Evolutionary conservation across 2,888 invertebrate species (phyloP).

Genomic region (Chrysodeixis includens): DNA sequence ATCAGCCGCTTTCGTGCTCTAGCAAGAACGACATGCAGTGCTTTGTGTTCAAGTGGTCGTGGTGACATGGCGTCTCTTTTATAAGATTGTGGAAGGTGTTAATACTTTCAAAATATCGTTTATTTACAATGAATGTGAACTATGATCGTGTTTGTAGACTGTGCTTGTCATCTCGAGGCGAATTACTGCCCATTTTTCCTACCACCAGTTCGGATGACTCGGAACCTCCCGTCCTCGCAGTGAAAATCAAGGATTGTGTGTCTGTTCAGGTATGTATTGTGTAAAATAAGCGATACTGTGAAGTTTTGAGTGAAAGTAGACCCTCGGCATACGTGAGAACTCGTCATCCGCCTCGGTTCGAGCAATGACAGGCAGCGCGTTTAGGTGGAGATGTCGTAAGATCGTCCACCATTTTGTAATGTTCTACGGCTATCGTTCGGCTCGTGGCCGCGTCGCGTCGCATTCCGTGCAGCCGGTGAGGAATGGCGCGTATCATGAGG

Average conservation of each 20-base stretch:
- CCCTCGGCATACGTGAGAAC: constrained; percentile 86
- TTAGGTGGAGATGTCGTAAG: constrained; percentile 90
- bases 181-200: constrained; percentile 90
- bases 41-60: constrained; percentile 88
- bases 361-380: constrained; percentile 86
- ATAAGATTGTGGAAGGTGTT: constrained; percentile 78
- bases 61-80: constrained; percentile 88
- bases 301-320: constrained; percentile 88
- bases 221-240: constrained; percentile 88
- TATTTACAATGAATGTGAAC: constrained; percentile 89
- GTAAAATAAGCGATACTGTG: constrained; percentile 74
- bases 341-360: constrained; percentile 88
- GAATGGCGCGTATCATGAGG: constrained; percentile 84
- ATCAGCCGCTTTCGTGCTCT: constrained; percentile 89
- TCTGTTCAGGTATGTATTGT: constrained; percentile 90
- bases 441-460: constrained; percentile 86
- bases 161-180: constrained; percentile 90
- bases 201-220: constrained; percentile 88
- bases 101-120: constrained; percentile 76
- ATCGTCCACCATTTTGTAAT: constrained; percentile 90
- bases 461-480: constrained; percentile 86
- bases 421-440: constrained; percentile 87
- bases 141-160: constrained; percentile 90
- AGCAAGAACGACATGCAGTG: constrained; percentile 88
- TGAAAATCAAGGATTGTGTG: constrained; percentile 91